These are phyloP conservation scores for Parnassius apollo DNA, from an alignment of 2,888 invertebrate genomes.

Conservation along the genomic window DNA sequence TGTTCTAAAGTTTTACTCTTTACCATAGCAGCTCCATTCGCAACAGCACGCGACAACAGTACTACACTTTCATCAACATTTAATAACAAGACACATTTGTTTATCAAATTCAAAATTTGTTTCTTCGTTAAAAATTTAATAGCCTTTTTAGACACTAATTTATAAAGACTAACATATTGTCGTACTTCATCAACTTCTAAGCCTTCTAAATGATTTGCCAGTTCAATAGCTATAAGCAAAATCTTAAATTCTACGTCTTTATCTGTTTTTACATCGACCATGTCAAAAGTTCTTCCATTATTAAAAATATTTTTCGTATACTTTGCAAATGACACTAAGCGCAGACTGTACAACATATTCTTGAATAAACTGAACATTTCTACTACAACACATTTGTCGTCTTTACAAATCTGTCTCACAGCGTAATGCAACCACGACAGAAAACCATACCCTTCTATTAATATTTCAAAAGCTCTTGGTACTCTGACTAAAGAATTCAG, in stretches of 20 bases:
- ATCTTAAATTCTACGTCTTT: slow-evolving; percentile 65
- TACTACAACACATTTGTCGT: slow-evolving; percentile 49
- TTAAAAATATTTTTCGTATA: slow-evolving; percentile 40
- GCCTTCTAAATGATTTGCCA: slow-evolving; percentile 47
- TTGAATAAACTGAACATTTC: slow-evolving; percentile 47
- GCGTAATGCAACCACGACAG: slow-evolving; percentile 84
- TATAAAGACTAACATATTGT: slow-evolving; percentile 50
- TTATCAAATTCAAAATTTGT: slow-evolving; percentile 53
- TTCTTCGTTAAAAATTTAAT: slow-evolving; percentile 58
- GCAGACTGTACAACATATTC: slow-evolving; percentile 56
- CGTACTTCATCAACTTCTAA: slow-evolving; percentile 50
- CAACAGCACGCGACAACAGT: slow-evolving; percentile 49
- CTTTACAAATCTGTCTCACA: slow-evolving; percentile 47
- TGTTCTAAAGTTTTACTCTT: slow-evolving; percentile 42
- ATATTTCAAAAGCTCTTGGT: slow-evolving; percentile 82
- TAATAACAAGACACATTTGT: slow-evolving; percentile 40
- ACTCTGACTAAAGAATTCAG: slow-evolving; percentile 83
- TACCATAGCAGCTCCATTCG: slow-evolving; percentile 50
- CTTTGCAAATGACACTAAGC: slow-evolving; percentile 50
- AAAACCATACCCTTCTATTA: slow-evolving; percentile 85
- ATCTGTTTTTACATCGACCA: slow-evolving; percentile 56
- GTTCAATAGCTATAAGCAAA: slow-evolving; percentile 49
- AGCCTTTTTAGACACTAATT: slow-evolving; percentile 54
- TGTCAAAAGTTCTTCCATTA: slow-evolving; percentile 40
- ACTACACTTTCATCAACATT: slow-evolving; percentile 45